Evolutionary conservation across 2,113 vertebrate species (phyloP).

Genomic region (Isurus oxyrinchus): DNA sequence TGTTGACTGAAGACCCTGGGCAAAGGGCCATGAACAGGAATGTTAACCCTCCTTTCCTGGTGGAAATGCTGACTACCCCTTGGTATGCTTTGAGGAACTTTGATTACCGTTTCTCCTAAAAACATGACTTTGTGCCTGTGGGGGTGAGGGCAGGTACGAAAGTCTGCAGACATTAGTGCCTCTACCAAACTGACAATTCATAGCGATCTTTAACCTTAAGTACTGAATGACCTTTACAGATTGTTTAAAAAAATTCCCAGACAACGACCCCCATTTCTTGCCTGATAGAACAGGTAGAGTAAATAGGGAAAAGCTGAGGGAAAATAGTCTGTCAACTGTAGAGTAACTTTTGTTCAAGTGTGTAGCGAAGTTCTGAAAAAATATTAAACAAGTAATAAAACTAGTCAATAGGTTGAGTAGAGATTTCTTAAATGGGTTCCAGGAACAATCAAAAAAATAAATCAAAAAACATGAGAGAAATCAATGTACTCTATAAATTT

Average conservation of each 20-base stretch:
- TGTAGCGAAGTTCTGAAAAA: background rate
- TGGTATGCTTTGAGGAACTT: background rate
- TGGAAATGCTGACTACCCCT: background rate
- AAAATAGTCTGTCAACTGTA: background rate
- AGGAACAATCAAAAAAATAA: conserved; percentile 6
- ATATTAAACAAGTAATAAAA: background rate
- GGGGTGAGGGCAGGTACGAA: background rate
- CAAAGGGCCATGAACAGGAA: background rate
- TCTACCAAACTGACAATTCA: background rate
- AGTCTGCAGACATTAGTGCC: background rate
- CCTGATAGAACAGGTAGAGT: background rate
- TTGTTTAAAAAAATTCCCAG: background rate
- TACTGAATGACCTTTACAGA: background rate
- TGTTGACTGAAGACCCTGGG: background rate
- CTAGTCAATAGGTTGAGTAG: background rate
- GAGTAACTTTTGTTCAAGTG: background rate
- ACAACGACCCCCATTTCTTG: background rate
- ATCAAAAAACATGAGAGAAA: background rate
- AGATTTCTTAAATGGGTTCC: background rate
- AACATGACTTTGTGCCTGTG: background rate
- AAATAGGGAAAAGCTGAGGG: background rate
- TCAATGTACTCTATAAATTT: background rate
- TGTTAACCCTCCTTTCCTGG: background rate
- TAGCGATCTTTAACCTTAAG: background rate
- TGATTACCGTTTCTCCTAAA: background rate